A percentile compares a stretch with the other conserved stretches of the same genome.
Evolutionary conservation across 1,140 invertebrate species (phyloP).

Genomic region (Ceratitis capitata): DNA sequence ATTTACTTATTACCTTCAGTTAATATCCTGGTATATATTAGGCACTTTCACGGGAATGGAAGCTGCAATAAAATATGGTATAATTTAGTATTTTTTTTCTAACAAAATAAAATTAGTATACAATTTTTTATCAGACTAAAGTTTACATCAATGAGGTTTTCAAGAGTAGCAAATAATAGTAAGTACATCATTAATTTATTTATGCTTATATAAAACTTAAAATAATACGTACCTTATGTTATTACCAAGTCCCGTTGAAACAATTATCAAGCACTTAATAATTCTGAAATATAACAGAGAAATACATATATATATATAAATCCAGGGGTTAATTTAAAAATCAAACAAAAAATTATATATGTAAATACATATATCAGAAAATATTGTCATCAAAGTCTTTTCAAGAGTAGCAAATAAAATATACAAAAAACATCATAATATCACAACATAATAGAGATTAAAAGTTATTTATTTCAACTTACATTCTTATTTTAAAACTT

Average conservation of each 20-base stretch:
- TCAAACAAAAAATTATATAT: background rate
- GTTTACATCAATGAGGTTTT: conserved; percentile 23
- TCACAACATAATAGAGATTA: background rate
- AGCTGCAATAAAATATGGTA: background rate
- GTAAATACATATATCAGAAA: background rate
- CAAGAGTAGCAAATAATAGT: conserved; percentile 38
- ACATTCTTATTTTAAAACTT: background rate
- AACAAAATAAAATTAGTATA: background rate
- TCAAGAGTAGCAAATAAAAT: conserved; percentile 47
- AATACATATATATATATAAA: background rate
- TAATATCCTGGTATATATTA: background rate
- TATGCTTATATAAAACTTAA: conserved; percentile 14
- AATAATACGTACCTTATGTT: conserved; percentile 27
- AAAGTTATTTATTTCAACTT: background rate
- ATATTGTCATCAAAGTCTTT: conserved; percentile 33
- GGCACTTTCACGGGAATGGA: background rate
- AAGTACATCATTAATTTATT: background rate
- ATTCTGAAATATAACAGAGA: background rate
- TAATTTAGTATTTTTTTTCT: background rate
- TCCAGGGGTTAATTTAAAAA: background rate
- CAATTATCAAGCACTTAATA: background rate
- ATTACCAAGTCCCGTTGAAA: background rate
- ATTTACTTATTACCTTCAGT: background rate
- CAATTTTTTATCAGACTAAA: background rate
- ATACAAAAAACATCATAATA: conserved; percentile 38